Base-by-base conservation (phyloP, 2,888 invertebrate genomes). In the Argyresthia goedartella region DNA sequence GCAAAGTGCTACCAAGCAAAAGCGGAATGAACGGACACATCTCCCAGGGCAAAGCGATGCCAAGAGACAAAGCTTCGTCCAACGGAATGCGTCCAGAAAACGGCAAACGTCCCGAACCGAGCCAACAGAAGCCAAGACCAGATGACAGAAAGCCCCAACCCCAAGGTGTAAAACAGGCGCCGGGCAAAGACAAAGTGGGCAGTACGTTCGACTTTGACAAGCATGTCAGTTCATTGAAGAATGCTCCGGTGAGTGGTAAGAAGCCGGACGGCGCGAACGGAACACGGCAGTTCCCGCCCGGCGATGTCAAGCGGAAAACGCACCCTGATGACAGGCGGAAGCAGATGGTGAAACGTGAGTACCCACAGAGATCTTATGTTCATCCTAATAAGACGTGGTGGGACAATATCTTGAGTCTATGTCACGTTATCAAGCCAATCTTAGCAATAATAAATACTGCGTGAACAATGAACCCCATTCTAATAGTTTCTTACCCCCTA, bases 201-300 rank as follows among this genome's bases (percentile, higher is more conserved):
- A 79, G 73, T 58, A 71, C 69, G 50, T 86, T 86, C 60, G 86
- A 86, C 60, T 86, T 86, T 55, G 84, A 85, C 55, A 84, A 78
- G 59, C 84, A 85, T 59, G 80, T 86, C 1, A 80, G 69, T 59
- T 71, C 80, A 4, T 61, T 86, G 52, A 73, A 69, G 52, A 51
- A 53, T 14, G 55, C 48, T 34, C 44, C 47, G 43, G 39, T 49
- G 35, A 47, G 33, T 39, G 62, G 58, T 7, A 62, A 56, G 63
- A 59, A 47, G 69, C 39, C 52, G 14, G 46, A 76, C 59, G 75
- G 73, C 52, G 62, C 62, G 16, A 25, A 25, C 25, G 25, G 6
- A 2, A 6, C 25, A 25, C 76, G 76, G 55, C 88, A 89, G 60
- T 87, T 88, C 60, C 88, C 90, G 11, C 88, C 90, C 0, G 75